Base-by-base conservation (phyloP, 2,113 vertebrate genomes). In the Macrotus californicus region DNA sequence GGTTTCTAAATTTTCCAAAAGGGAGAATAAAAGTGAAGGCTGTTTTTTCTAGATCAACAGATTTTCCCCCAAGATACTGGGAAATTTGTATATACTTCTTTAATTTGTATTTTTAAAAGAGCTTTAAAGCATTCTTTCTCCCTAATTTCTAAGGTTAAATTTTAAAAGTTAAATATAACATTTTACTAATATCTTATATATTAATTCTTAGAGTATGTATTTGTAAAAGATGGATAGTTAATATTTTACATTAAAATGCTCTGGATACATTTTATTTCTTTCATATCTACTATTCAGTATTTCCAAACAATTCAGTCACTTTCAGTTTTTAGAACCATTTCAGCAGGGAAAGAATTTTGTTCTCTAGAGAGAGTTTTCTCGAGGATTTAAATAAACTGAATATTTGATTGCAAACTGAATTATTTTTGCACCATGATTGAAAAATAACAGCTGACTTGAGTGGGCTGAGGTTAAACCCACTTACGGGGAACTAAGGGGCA, bases 81-180 rank as follows among this genome's bases (percentile, higher is more conserved):
- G 26, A 76, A 83, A 67, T 87, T 15, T 29, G 16, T 77, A 1
- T 64, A 18, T 50, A 46, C 10, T 75, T 67, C 10, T 92, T 14
- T 85, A 92, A 81, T 92, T 87, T 87, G 67, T 92, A 75, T 79
- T 90, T 95, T 90, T 87, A 87, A 66, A 93, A 22, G 39, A 69
- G 9, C 43, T n/a, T 84, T 79, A 93, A 95, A 90, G 8, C 19
- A 52, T 73, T 61, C 61, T 75, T 95, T 89, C 13, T 67, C 2
- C 5, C 0, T 36, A 84, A 80, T 89, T 83, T 95, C 56, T 85
- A 22, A 94, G 29, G 9, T 79, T 79, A 43, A 61, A 31, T 89
- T 96, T 95, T 5, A 79, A 77, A 90, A 82, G 50, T 91, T 89
- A 90, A 95, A 72, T 92, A 48, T 81, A 81, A 69, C 14, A 39